A percentile compares a stretch with the other conserved stretches of the same genome.
Evolutionary conservation across 2,113 vertebrate genomes (phyloP).

Genomic region (Passer domesticus): DNA sequence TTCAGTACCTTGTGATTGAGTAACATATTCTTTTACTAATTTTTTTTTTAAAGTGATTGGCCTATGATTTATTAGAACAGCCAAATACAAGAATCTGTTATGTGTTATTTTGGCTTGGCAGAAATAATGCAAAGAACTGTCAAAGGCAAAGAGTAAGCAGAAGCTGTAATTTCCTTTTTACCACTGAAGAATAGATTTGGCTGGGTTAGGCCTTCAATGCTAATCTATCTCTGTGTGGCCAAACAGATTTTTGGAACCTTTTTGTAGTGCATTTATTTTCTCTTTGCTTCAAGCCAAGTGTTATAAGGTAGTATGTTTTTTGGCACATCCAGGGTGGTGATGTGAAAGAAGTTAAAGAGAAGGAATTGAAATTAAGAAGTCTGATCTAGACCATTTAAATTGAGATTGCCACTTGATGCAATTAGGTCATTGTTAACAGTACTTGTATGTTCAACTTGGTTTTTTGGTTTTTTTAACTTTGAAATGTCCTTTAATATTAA

Average conservation of each 20-base stretch:
- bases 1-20: neutral
- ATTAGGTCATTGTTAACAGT: neutral
- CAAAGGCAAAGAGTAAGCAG: conserved; percentile 37
- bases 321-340: neutral
- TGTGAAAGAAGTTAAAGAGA: neutral
- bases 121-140: conserved; percentile 40
- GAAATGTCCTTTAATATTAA: neutral
- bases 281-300: neutral
- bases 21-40: neutral
- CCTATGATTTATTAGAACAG: neutral
- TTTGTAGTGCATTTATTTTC: conserved; percentile 24
- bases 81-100: conserved; percentile 14
- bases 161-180: conserved; percentile 62
- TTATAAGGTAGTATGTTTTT: neutral
- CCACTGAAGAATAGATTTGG: conserved; percentile 57
- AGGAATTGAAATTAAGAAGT: neutral
- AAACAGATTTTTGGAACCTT: conserved; percentile 60
- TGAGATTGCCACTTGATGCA: neutral
- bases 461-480: neutral
- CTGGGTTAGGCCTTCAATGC: conserved; percentile 10
- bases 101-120: conserved; percentile 54
- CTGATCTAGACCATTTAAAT: neutral
- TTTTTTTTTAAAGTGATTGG: neutral
- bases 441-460: neutral
- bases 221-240: conserved; percentile 61